These are phyloP conservation scores for Ormyrus nitidulus DNA, from an alignment of 2,888 invertebrate species.

Conservation along the genomic window DNA sequence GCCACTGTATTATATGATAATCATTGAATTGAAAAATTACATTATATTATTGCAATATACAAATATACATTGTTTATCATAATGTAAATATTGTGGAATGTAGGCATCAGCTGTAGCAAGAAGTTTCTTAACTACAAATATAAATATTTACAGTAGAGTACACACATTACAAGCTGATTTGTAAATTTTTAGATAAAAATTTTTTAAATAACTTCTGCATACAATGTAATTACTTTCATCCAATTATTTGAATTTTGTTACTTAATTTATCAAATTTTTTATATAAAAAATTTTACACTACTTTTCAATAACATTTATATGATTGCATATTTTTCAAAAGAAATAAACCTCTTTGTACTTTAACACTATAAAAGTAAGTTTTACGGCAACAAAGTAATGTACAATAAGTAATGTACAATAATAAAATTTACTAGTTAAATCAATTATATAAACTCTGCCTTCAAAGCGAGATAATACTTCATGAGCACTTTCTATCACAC, in stretches of 20 bases:
- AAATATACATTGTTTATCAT: not conserved
- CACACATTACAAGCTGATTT: conserved; percentile 3
- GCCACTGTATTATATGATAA: too few species aligned
- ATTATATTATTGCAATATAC: too few species aligned
- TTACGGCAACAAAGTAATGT: too few species aligned
- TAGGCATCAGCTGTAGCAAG: conserved; percentile 16
- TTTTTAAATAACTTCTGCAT: not conserved
- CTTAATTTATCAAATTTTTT: not conserved
- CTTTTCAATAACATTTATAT: conserved; percentile 37
- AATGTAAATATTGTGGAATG: conserved; percentile 44
- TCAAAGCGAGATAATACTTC: conserved; percentile 79
- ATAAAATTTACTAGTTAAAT: conserved; percentile 17
- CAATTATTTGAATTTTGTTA: conserved; percentile 3
- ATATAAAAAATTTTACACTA: conserved; percentile 20
- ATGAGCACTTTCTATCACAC: conserved; percentile 81
- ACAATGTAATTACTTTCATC: conserved; percentile 4
- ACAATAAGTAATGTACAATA: conserved; percentile 18
- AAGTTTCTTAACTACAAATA: conserved; percentile 36
- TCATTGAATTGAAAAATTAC: too few species aligned
- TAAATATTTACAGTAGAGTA: conserved; percentile 44
- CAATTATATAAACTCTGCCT: conserved; percentile 76
- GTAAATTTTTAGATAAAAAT: conserved; percentile 29
- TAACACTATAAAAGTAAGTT: too few species aligned
- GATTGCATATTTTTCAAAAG: conserved; percentile 35
- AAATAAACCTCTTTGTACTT: too few species aligned